Base-by-base conservation (phyloP, 2,113 vertebrate species). In the Haplochromis burtoni region DNA sequence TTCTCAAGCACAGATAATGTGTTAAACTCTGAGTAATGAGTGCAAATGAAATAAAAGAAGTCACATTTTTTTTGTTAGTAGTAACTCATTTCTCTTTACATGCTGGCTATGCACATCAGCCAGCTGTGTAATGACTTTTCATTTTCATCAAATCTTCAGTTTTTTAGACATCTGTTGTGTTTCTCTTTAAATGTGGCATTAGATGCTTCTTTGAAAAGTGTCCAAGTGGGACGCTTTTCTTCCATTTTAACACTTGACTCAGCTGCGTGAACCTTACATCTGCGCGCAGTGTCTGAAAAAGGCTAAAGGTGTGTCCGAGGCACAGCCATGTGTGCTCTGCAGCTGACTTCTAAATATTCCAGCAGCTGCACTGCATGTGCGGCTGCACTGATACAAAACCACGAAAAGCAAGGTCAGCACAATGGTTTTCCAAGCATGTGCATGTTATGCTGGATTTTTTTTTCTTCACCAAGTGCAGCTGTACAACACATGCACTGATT, bases 321-420 rank as follows among this genome's bases (percentile, higher is more conserved):
- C 57, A 13, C 78, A 63, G 84, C 17, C 33, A 4, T 47, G 79
- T 45, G 80, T 80, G 61, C 84, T 61, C 5, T 1, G 59, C 29
- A 68, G 80, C 61, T 87, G 86, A 85, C 82, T 83, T 91, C 85
- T 45, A 92, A 91, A 93, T 88, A 91, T 85, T 88, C 35, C 45
- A 8, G 6, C 82, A 89, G 85, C 86, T 61, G 79, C 53, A 71
- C 81, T 71, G 81, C 86, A 87, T 45, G 26, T 26, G 33, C 19
- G 33, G 81, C 55, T 87, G 78, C 54, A 13, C 21, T 35, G 55
- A 12, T n/a, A 17, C 14, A 82, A 54, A 66, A 54, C 55, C 38
- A 35, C 26, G 10, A 17, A 5, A 31, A 84, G 87, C 63, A 85
- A 81, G 83, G 81, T 89, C 87, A 90, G 81, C 73, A 78, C 29